These are phyloP conservation scores for Epinephelus lanceolatus DNA, from an alignment of 2,113 vertebrate species.

Conservation along the genomic window DNA sequence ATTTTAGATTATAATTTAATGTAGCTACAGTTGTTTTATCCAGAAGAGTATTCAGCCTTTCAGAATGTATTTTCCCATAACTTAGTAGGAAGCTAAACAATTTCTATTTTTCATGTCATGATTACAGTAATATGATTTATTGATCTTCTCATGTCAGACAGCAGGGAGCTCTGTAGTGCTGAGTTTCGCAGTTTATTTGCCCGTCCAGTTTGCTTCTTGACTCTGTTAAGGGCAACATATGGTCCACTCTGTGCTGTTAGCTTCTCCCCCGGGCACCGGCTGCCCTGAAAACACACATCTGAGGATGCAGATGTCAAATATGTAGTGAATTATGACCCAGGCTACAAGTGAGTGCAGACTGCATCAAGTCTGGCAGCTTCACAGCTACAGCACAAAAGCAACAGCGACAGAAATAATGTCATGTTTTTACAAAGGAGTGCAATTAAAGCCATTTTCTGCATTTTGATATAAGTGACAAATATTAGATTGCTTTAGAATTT, in stretches of 20 bases:
- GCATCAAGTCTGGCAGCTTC: constrained; percentile 19
- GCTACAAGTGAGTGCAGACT: constrained; percentile 30
- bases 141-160: constrained; percentile 48
- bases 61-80: background rate
- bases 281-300: constrained; percentile 72
- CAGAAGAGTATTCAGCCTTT: background rate
- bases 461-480: background rate
- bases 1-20: background rate
- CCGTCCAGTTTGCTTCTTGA: constrained; percentile 46
- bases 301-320: constrained; percentile 74
- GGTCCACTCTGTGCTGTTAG: constrained; percentile 65
- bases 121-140: constrained; percentile 25
- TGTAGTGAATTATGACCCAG: constrained; percentile 39
- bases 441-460: background rate
- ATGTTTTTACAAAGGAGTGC: background rate
- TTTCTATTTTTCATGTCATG: background rate
- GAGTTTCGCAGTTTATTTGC: constrained; percentile 56
- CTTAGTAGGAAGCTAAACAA: background rate
- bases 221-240: constrained; percentile 65
- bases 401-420: background rate
- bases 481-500: background rate
- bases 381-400: background rate
- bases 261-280: constrained; percentile 56
- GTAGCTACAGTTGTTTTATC: background rate
- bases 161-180: constrained; percentile 47